Evolutionary conservation across 2,797 vertebrate genomes (phyloP).

Genomic region (Periparus ater): DNA sequence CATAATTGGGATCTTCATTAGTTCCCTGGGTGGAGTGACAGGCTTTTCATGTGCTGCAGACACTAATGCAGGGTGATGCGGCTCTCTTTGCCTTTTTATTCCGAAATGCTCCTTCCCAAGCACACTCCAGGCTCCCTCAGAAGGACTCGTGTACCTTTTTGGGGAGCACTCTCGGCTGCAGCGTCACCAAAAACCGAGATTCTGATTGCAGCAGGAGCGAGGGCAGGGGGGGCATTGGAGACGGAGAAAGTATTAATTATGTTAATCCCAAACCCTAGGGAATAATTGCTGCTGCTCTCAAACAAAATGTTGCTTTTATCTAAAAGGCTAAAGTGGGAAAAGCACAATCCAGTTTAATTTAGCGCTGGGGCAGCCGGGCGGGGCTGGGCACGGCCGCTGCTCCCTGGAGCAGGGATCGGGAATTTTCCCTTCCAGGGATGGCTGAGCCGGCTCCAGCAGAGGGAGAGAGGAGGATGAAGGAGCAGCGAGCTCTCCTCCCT

Average conservation of each 20-base stretch:
- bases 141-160: conserved; percentile 60
- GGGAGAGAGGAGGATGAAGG: neutral
- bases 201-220: conserved; percentile 44
- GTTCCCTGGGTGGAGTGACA: conserved; percentile 55
- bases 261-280: conserved; percentile 72
- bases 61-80: conserved; percentile 35
- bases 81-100: neutral
- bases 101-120: conserved; percentile 27
- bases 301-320: conserved; percentile 80
- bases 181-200: conserved; percentile 26
- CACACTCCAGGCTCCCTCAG: conserved; percentile 29
- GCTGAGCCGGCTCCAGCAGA: too few species aligned
- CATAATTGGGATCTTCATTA: conserved; percentile 78
- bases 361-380: neutral
- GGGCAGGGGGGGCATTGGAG: conserved; percentile 19
- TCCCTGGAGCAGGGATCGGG: neutral
- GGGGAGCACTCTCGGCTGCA: conserved; percentile 1
- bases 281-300: conserved; percentile 76
- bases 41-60: conserved; percentile 66
- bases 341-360: conserved; percentile 65
- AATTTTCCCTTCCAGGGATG: accelerated
- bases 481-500: accelerated
- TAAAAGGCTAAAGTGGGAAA: conserved; percentile 73
- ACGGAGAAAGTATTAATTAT: conserved; percentile 72
- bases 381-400: neutral